Base-by-base conservation (phyloP, 2,888 invertebrate species). In the Colletes collaris region DNA sequence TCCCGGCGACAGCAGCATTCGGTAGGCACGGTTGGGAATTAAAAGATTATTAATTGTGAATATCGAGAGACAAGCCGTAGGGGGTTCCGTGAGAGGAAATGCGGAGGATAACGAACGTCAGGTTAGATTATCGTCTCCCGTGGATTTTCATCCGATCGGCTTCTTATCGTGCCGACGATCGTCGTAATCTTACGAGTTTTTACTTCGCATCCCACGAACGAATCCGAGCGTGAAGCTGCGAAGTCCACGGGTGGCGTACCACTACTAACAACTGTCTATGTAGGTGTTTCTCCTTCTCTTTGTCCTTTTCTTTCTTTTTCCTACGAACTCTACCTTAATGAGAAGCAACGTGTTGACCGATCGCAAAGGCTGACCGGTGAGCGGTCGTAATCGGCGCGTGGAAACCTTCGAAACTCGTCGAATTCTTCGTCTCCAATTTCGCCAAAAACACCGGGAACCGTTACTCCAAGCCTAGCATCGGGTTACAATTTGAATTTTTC, bases 21-120 rank as follows among this genome's bases (percentile, higher is more conserved):
- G 68, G 79, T 83, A 81, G 81, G 76, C 65, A 58, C 62, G 55
- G n/a, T 37, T 46, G 27, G 58, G 40, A 76, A 85, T 86, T 86
- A 83, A 83, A 86, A 79, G 78, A 82, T 85, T 86, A 86, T 85
- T 87, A 85, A 87, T 82, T 76, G 63, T 50, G 60, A 55, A 49
- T 79, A 81, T 66, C 60, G 64, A 40, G 68, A 70, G 65, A 71
- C 53, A 55, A 80, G 44, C 82, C n/a, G 71, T 66, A 52, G 85
- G 81, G 70, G 70, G 37, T 37, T 52, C 35, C 19, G 19, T 7
- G 52, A 58, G 62, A 52, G 67, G 35, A 69, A 62, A 49, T 44
- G 55, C 53, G 56, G 59, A 13, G 66, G 62, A 82, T 86, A 86
- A 84, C 79, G 79, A 85, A 85, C 78, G 78, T 86, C 83, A 70